Percentiles rank a stretch among this genome's conserved stretches.
Conservation (phyloP, 2,797 vertebrate species). For the Malurus splendens region DNA sequence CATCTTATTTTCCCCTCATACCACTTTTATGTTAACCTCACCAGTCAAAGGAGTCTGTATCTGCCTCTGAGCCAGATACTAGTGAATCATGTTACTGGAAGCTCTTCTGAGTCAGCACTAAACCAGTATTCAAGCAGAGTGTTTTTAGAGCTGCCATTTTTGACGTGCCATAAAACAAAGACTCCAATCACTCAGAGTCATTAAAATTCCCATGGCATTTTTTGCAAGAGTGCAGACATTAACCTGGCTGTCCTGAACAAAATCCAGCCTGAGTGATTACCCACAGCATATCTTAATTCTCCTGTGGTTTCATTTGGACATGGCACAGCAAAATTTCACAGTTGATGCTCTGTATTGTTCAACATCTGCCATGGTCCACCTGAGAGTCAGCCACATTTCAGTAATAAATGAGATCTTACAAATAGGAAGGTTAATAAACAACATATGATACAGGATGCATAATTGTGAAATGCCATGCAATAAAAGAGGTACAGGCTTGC, state of each 20-base stretch:
- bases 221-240: slow-evolving; percentile 59
- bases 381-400: slow-evolving; percentile 21
- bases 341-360: slow-evolving; percentile 49
- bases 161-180: slow-evolving; percentile 53
- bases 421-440: slow-evolving; percentile 35
- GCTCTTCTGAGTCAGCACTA: slow-evolving; percentile 53
- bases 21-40: not conserved
- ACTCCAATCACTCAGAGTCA: slow-evolving; percentile 51
- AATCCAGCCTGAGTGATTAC: slow-evolving; percentile 63
- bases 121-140: slow-evolving; percentile 9
- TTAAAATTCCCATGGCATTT: slow-evolving; percentile 66
- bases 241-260: slow-evolving; percentile 64
- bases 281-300: slow-evolving; percentile 57
- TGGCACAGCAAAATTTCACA: slow-evolving; percentile 53
- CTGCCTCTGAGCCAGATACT: not conserved
- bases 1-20: not conserved
- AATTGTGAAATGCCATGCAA: not conserved
- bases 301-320: slow-evolving; percentile 54
- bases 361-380: slow-evolving; percentile 35
- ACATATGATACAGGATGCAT: not conserved
- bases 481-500: not conserved
- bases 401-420: slow-evolving; percentile 23
- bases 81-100: slow-evolving; percentile 15
- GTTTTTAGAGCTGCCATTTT: slow-evolving; percentile 50
- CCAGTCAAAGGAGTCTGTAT: not conserved